Conservation (phyloP, 2,797 vertebrate genomes). For the Danio kyathit region DNA sequence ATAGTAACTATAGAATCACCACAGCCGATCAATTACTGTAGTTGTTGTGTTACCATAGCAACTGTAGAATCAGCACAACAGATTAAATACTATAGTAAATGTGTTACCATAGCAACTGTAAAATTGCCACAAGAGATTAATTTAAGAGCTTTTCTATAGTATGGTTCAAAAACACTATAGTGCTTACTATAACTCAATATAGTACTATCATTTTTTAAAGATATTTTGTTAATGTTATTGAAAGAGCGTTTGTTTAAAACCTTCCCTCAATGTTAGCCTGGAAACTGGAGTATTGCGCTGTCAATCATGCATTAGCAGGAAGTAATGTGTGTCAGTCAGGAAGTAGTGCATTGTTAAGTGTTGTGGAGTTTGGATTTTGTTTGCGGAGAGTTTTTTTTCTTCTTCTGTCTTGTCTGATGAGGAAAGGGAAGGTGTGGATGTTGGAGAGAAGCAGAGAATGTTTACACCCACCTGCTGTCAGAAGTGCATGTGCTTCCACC, state of each 20-base stretch:
- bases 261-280: not conserved
- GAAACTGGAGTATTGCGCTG: not conserved
- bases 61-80: no score
- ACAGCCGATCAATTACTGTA: no score
- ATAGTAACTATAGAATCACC: no score
- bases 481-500: slow-evolving; percentile 6
- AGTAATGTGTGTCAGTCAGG: not conserved
- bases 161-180: no score
- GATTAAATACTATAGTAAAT: no score
- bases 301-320: slow-evolving; percentile 3
- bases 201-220: no score
- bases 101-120: no score
- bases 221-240: not conserved
- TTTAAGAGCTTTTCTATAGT: no score
- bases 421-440: slow-evolving; percentile 45
- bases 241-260: not conserved
- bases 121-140: no score
- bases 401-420: slow-evolving; percentile 1
- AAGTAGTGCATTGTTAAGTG: not conserved
- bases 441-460: slow-evolving; percentile 24
- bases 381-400: not conserved
- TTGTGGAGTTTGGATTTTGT: not conserved
- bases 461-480: slow-evolving; percentile 47
- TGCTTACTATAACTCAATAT: no score
- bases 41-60: no score